Evolutionary conservation across 2,797 vertebrate species (phyloP), one percentile per base, ranked within the genome.

Genomic region (Neostethus bicornis): DNA sequence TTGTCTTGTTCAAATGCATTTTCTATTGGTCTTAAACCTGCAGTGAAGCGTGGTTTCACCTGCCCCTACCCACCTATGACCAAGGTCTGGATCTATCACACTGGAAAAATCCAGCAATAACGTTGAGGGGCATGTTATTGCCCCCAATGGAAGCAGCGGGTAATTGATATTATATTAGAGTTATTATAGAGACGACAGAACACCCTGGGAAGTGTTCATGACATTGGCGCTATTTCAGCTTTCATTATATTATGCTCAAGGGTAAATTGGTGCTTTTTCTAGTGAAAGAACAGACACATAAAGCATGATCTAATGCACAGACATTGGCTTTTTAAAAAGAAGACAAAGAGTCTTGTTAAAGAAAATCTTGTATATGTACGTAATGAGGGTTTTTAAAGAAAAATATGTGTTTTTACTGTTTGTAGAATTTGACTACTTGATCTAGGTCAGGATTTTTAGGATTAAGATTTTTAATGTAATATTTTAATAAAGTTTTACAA

Each of bases 141-240:
- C 20, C 31, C 25, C 13, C 13, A 13, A 23, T 25, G 14, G 23
- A 24, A 26, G 20, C 7, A 46, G 53, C 24, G 31, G 31, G n/a
- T 26, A 43, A 52, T 23, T 49, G 8, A 57, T 42, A 23, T 26
- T 46, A 43, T 46, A 42, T 43, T 43, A 12, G 41, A 24, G 13
- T 17, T 65, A 24, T 32, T 58, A 24, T 13, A 39, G 34, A 69
- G 16, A 48, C 16, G 12, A 37, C 29, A 37, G 24, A 26, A 35
- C 13, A 28, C 20, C 16, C 7, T 32, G 26, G 38, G 20, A 35
- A 4, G 4, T 25, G 50, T 4, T 52, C 7, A 17, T 8, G 13
- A 57, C 11, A 29, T 35, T 44, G 39, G 43, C 37, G 52, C 19
- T 21, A 5, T 32, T 54, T 42, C 11, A 29, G n/a, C 20, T 24